Evolutionary conservation across 2,797 vertebrate species (phyloP).

Genomic region (Paratrypauchen microcephalus): DNA sequence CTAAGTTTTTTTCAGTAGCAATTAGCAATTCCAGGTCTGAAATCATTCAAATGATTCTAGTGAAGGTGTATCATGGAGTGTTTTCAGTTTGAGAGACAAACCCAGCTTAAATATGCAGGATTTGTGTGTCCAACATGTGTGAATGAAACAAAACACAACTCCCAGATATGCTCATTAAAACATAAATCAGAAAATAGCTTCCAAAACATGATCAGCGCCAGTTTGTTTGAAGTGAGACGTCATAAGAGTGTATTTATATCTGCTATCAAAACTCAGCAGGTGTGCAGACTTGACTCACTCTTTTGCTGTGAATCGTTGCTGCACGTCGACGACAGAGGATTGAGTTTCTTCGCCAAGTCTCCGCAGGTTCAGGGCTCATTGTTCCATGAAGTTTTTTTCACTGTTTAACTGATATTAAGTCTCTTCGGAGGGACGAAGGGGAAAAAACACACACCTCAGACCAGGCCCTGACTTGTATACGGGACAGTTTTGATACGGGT

Average conservation of each 20-base stretch:
- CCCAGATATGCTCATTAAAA: no score
- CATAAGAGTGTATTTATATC: slow-evolving; percentile 12
- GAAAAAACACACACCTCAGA: not conserved
- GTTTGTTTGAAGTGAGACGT: not conserved
- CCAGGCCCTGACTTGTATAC: slow-evolving; percentile 48
- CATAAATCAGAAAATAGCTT: not conserved
- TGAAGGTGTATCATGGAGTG: no score
- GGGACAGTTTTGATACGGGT: slow-evolving; percentile 52
- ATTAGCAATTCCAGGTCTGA: no score
- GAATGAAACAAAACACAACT: no score
- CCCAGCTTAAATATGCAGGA: no score
- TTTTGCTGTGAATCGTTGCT: slow-evolving; percentile 50
- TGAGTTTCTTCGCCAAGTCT: slow-evolving; percentile 50
- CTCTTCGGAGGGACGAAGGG: slow-evolving; percentile 15
- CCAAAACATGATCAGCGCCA: not conserved
- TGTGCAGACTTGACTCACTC: slow-evolving; percentile 57
- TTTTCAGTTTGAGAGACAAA: no score
- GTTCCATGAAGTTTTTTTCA: slow-evolving; percentile 40
- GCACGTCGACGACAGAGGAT: slow-evolving; percentile 48
- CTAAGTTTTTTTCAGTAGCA: no score
- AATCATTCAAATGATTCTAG: no score
- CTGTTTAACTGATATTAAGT: slow-evolving; percentile 39
- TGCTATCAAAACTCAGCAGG: slow-evolving; percentile 62
- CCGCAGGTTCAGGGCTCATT: slow-evolving; percentile 36
- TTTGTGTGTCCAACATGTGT: no score